Conservation (phyloP, 2,888 invertebrate genomes). For the Parnassius mnemosyne region DNA sequence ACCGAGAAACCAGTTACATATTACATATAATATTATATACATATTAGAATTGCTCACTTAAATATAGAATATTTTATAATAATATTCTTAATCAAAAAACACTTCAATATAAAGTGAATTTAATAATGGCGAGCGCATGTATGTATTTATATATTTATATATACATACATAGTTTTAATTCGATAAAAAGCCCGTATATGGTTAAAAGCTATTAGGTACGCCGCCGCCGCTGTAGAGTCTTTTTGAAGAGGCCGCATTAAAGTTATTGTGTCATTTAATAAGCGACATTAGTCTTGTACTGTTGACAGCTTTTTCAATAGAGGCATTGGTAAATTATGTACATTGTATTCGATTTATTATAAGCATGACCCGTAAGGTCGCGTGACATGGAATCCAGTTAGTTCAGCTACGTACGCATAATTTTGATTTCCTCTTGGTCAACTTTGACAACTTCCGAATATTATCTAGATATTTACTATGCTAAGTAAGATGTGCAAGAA, state of each 20-base stretch:
- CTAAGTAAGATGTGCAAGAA: too few relatives aligned
- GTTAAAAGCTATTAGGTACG: conserved; percentile 21
- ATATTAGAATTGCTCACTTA: too few relatives aligned
- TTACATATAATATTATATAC: too few relatives aligned
- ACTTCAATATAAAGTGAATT: too few relatives aligned
- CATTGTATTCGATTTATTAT: conserved; percentile 46
- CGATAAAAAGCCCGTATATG: conserved; percentile 16
- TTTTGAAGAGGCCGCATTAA: conserved; percentile 25
- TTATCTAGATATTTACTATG: too few relatives aligned
- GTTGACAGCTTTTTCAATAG: conserved; percentile 44
- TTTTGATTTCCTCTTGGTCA: too few relatives aligned
- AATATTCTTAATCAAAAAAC: too few relatives aligned
- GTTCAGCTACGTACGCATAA: too few relatives aligned
- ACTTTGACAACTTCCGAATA: too few relatives aligned
- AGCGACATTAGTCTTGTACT: conserved; percentile 31
- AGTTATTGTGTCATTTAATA: conserved; percentile 24
- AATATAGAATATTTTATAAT: too few relatives aligned
- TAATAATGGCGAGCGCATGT: too few relatives aligned
- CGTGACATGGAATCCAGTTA: conserved; percentile 29
- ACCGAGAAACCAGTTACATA: too few relatives aligned
- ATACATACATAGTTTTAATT: conserved; percentile 3
- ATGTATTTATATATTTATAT: background rate
- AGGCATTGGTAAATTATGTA: conserved; percentile 47
- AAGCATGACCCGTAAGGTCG: conserved; percentile 45
- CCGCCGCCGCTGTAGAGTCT: conserved; percentile 6